Conservation (phyloP, 1,140 invertebrate genomes). For the Leptinotarsa texana region DNA sequence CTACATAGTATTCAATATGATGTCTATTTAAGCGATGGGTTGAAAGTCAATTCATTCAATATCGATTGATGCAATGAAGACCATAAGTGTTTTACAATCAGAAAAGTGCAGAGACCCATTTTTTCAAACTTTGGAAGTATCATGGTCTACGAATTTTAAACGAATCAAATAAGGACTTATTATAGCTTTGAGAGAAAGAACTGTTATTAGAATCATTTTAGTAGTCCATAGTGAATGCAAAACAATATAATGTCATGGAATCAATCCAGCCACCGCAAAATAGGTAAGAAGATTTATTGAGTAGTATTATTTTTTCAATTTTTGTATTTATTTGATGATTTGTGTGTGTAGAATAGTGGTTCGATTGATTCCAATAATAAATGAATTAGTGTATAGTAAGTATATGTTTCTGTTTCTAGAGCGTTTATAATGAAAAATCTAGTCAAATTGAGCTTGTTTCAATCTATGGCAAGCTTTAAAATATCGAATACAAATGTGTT, state of each 20-base stretch:
- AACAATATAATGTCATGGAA: background rate
- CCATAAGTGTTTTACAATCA: too few relatives aligned
- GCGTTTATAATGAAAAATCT: constrained; percentile 6
- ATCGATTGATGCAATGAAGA: too few relatives aligned
- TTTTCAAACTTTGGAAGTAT: too few relatives aligned
- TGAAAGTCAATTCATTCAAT: too few relatives aligned
- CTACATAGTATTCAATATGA: too few relatives aligned
- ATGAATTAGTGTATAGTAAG: constrained; percentile 1
- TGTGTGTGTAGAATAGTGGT: constrained; percentile 3
- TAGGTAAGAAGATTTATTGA: background rate
- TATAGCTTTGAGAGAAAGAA: background rate
- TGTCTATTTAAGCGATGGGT: too few relatives aligned
- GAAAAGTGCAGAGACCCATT: too few relatives aligned
- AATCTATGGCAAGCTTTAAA: background rate
- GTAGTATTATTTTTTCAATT: background rate
- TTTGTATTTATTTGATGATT: constrained; percentile 7
- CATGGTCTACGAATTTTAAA: background rate
- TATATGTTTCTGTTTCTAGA: constrained; percentile 8
- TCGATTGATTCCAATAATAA: background rate
- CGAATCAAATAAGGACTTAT: background rate
- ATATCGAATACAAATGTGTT: background rate
- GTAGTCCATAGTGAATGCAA: constrained; percentile 1
- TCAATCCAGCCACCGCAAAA: background rate
- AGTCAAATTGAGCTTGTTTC: constrained; percentile 2
- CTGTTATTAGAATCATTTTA: background rate